A percentile compares a stretch with the other conserved stretches of the same genome.
phyloP scores from a whole-genome alignment of 23 tunicate genomes.

The Ciona savignyi region DNA sequence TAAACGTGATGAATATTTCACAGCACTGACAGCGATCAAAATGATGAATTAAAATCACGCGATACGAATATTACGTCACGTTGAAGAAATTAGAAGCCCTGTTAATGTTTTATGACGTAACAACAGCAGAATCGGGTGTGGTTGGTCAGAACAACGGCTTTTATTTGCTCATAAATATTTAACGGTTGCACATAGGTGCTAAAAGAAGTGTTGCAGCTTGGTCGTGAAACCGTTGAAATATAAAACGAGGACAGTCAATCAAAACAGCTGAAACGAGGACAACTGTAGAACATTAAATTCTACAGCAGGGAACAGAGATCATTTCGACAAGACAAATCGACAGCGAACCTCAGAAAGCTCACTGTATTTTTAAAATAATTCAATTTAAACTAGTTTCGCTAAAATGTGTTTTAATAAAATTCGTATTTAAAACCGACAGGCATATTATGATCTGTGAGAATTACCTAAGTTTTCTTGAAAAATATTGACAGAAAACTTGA shows the following conservation, averaged over 20 bases:
- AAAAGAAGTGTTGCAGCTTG: neutral
- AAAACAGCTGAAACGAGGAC: no score
- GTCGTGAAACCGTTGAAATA: neutral
- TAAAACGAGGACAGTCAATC: no score
- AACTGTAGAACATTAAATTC: no score
- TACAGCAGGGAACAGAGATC: no score
- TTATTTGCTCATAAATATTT: neutral
- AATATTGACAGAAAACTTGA: no score
- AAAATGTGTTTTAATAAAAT: no score
- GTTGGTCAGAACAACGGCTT: neutral
- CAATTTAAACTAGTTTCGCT: no score
- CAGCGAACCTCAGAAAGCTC: neutral
- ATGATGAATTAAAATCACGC: neutral
- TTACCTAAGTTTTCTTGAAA: no score
- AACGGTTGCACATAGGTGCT: neutral
- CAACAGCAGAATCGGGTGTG: neutral
- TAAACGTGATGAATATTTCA: neutral
- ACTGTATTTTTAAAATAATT: no score
- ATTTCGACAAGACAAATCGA: neutral
- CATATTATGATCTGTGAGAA: no score
- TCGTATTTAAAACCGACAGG: no score
- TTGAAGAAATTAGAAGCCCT: neutral
- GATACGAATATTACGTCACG: neutral
- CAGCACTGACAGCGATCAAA: neutral
- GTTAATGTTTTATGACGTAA: neutral